Base-by-base conservation (phyloP, 2,113 vertebrate species). In the Opisthocomus hoazin region DNA sequence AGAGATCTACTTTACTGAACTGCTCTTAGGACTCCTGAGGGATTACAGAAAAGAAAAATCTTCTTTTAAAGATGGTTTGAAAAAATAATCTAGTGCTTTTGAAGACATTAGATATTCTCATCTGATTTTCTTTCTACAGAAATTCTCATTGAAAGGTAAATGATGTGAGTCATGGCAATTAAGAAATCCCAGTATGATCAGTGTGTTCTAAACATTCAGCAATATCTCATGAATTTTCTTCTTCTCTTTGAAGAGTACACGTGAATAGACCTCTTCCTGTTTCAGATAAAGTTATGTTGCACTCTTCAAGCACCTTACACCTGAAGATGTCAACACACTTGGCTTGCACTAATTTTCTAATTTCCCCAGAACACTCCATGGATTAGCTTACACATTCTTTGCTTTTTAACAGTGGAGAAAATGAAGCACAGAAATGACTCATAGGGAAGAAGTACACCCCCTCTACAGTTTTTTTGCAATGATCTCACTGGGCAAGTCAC, bases 121-220 rank as follows among this genome's bases (percentile, higher is more conserved):
- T 81, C 90, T 88, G 14, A 85, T 84, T 93, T 90, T 30, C 63
- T 77, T 90, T 83, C 70, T 56, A 71, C 51, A 82, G 21, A 75
- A 79, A 65, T 68, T 86, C 45, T 90, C 78, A 87, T 68, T 57
- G 87, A 79, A 95, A 87, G 71, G n/a, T 78, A 96, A 90, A 93
- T 57, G 1, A 77, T 71, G 48, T 32, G 19, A 93, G 79, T 81
- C 39, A 60, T 12, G 27, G 46, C 71, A 93, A 94, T 86, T 93
- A 90, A 94, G 45, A 92, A 90, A 70, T 41, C 84, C 51, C 64
- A 94, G 53, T 24, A 57, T 43, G 89, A 23, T 24, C 65, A 91
- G 4, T 26, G 20, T 51, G 66, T 93, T 89, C 81, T 74, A 93
- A 85, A 82, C 48, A 85, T 48, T 89, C 75, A 84, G 78, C 70